Percentiles rank a stretch among this genome's conserved stretches.
These are phyloP conservation scores for Rhaphigaster nebulosa DNA, from an alignment of 2,888 invertebrate genomes.

Conservation along the genomic window DNA sequence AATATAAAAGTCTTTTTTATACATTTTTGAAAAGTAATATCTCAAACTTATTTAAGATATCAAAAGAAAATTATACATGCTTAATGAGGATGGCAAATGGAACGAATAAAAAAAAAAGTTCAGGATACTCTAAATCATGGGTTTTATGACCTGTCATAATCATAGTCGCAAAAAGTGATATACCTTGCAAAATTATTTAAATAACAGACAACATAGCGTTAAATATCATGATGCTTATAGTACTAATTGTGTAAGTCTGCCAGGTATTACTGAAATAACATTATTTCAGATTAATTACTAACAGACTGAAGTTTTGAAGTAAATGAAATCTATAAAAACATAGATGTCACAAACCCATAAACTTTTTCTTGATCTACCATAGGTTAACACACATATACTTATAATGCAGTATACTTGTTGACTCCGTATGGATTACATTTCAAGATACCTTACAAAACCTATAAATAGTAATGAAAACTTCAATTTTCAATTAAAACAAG, in stretches of 20 bases:
- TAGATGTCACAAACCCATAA: background rate
- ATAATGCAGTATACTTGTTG: slow-evolving; percentile 33
- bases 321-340: slow-evolving; percentile 18
- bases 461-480: background rate
- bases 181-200: no score
- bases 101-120: no score
- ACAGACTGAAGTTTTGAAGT: slow-evolving; percentile 30
- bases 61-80: no score
- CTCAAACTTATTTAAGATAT: no score
- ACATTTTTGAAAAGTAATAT: no score
- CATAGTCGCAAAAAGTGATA: no score
- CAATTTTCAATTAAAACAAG: background rate
- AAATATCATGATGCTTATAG: background rate
- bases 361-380: slow-evolving; percentile 42
- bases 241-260: background rate
- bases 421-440: slow-evolving; percentile 31
- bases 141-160: no score
- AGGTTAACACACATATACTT: slow-evolving; percentile 49
- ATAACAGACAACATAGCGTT: no score
- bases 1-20: no score
- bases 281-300: slow-evolving; percentile 23
- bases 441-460: background rate
- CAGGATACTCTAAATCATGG: no score
- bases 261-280: slow-evolving; percentile 28
- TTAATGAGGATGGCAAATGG: no score